Conservation (phyloP, 2,888 invertebrate genomes). For the Ophion slaviceki region DNA sequence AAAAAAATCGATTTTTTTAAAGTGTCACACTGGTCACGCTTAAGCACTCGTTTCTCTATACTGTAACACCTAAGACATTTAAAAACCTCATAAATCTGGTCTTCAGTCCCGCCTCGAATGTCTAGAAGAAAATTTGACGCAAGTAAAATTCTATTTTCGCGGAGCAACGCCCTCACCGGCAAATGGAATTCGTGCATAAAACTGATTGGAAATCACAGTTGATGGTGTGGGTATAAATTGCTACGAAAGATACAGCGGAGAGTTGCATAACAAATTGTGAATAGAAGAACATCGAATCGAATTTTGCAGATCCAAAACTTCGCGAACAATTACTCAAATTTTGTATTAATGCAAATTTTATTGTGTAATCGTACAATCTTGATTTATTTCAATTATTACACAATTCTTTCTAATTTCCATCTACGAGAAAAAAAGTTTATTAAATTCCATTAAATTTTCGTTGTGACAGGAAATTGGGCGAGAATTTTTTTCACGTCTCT, state of each 20-base stretch:
- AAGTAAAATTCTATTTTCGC: conserved; percentile 12
- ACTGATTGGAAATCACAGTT: conserved; percentile 55
- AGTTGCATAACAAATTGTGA: conserved; percentile 43
- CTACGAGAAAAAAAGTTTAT: background rate
- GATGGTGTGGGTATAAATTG: conserved; percentile 43
- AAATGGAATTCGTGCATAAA: conserved; percentile 63
- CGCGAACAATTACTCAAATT: background rate
- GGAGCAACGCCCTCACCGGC: conserved; percentile 10
- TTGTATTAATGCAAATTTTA: too few species aligned
- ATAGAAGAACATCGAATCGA: background rate
- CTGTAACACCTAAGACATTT: too few species aligned
- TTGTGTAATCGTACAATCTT: too few species aligned
- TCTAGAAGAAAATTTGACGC: background rate
- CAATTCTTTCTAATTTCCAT: too few species aligned
- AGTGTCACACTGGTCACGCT: too few species aligned
- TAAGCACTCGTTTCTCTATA: too few species aligned
- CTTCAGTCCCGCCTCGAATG: too few species aligned
- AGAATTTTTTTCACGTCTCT: background rate
- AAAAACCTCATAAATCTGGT: too few species aligned
- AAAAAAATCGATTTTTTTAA: too few species aligned
- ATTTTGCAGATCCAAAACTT: background rate
- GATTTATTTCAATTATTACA: too few species aligned
- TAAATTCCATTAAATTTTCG: background rate
- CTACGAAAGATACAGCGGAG: conserved; percentile 13
- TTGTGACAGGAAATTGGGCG: background rate